Evolutionary conservation across 2,888 invertebrate genomes (phyloP).

Genomic region (Hyalella azteca): DNA sequence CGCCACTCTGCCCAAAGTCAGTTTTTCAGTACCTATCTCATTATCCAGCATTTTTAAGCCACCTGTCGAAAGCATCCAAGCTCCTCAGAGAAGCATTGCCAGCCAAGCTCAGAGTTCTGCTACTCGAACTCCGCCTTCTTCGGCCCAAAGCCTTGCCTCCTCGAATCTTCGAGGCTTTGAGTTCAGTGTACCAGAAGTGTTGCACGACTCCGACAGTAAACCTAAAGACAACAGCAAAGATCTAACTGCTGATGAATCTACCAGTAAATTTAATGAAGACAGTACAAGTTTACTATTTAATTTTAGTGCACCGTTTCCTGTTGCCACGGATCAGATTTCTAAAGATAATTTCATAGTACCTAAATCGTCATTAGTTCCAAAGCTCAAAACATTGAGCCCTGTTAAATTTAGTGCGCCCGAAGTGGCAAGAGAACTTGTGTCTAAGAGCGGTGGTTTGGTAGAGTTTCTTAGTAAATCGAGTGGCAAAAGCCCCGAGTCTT

Average conservation of each 20-base stretch:
- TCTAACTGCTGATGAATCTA: neutral
- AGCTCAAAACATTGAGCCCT: neutral
- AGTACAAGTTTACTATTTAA: constrained; percentile 27
- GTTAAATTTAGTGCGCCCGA: neutral
- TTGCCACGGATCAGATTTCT: constrained; percentile 13
- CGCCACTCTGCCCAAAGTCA: neutral
- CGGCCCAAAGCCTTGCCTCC: neutral
- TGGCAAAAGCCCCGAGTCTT: neutral
- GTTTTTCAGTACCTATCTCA: neutral
- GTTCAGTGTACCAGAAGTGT: constrained; percentile 21
- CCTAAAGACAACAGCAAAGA: neutral
- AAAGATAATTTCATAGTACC: constrained; percentile 18
- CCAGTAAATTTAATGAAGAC: constrained; percentile 25
- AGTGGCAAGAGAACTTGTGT: neutral
- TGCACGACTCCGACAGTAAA: neutral
- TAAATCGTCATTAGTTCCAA: constrained; percentile 16
- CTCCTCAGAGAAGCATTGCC: neutral
- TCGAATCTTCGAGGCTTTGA: neutral
- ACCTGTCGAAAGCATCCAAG: neutral
- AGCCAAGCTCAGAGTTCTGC: neutral
- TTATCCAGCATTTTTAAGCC: constrained; percentile 1
- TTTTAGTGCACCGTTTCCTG: constrained; percentile 30
- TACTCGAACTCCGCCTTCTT: neutral
- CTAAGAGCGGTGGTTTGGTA: neutral
- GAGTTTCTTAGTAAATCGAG: constrained; percentile 5